Evolutionary conservation across 2,113 vertebrate genomes (phyloP).

Genomic region (Bombycilla garrulus): DNA sequence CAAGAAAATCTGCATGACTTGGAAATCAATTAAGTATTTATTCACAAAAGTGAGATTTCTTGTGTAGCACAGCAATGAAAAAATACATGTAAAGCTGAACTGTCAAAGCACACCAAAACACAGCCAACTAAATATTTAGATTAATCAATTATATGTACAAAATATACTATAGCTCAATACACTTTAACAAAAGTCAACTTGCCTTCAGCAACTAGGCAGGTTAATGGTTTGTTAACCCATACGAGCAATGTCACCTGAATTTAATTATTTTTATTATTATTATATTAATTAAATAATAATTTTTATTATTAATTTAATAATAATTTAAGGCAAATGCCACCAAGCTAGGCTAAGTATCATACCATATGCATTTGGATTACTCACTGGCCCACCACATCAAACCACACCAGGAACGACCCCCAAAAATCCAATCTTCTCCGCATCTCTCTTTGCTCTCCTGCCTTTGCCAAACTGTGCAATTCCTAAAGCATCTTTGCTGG

Average conservation of each 20-base stretch:
- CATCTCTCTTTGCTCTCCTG: not conserved
- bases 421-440: not conserved
- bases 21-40: not conserved
- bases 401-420: accelerated
- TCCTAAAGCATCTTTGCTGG: not conserved
- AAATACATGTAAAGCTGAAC: not conserved
- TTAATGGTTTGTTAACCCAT: not conserved
- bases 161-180: not conserved
- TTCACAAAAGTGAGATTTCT: not conserved
- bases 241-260: not conserved
- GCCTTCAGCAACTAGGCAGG: not conserved
- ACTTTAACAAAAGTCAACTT: not conserved
- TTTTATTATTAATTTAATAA: too few species aligned
- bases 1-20: not conserved
- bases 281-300: too few species aligned
- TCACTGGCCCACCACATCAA: not conserved
- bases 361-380: not conserved
- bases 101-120: not conserved
- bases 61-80: not conserved
- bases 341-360: not conserved
- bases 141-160: not conserved
- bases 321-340: not conserved
- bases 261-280: too few species aligned
- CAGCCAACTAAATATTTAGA: not conserved
- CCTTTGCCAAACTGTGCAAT: not conserved